Base-by-base conservation (phyloP, 2,113 vertebrate species). In the Entosphenus tridentatus region DNA sequence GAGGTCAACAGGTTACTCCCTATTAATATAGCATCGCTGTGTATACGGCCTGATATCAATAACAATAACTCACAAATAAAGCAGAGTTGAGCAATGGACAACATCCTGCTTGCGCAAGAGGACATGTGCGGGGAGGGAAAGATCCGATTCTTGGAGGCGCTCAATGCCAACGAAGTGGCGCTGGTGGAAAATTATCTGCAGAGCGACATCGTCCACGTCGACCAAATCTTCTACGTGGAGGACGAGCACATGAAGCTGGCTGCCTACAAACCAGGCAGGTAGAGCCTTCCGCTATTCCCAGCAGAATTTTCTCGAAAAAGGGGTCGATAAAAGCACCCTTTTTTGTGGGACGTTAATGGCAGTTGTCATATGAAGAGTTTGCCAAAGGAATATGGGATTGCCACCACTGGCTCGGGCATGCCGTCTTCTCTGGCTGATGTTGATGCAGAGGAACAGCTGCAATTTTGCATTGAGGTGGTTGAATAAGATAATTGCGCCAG, bases 141-240 rank as follows among this genome's bases (percentile, higher is more conserved):
- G 21, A 65, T 16, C n/a, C n/a, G n/a, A 21, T 65, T 65, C 21
- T 65, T 65, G 10, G 62, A 65, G 8, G 62, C 62, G n/a, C n/a
- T 65, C 21, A 65, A 65, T 21, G n/a, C 62, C 62, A 65, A 65
- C 62, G 21, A 65, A n/a, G 21, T 65, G n/a, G n/a, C n/a, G 62
- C 62, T 65, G 62, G 62, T 65, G 62, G 62, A 65, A 21, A 21
- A 65, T 65, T 65, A 65, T 65, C 62, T 65, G 9, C 62, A 65
- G n/a, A 21, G 21, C n/a, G 62, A 21, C n/a, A 65, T 21, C 62
- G 11, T 65, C 21, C 21, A n/a, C 8, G 62, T 65, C 8, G 62
- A 65, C 21, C n/a, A 65, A 21, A 16, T 65, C n/a, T 65, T 65
- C 10, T 9, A 16, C n/a, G 62, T 65, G 62, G 62, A 65, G 10